Base-by-base conservation (phyloP, 2,888 invertebrate species). In the Brachyptera risi region DNA sequence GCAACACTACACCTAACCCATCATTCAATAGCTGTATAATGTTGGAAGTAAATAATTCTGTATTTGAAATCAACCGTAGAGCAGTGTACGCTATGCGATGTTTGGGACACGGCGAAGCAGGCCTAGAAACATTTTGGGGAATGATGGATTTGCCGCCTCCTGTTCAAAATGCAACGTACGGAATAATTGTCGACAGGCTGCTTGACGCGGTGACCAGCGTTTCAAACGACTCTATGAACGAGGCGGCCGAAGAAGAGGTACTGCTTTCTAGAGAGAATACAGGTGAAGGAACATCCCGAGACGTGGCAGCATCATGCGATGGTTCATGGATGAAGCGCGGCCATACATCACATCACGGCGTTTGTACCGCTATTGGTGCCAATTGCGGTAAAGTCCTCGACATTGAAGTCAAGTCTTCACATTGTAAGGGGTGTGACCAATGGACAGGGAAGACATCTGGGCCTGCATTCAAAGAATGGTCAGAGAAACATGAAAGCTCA, bases 381-480 rank as follows among this genome's bases (percentile, higher is more conserved):
- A 44, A 15, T 5, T 31, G 47, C n/a, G 58, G 58, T 2, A 58
- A 58, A 4, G 58, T 59, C 26, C 1, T 58, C 15, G 54, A 59
- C 31, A 23, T 51, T 23, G 37, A 59, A 35, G 59, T 59, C 15
- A 23, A 51, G 15, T 59, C 59, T 1, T 49, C 47, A 4, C 21
- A 59, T 24, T 51, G 59, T 24, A 35, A 51, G 9, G n/a, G 31
- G 0, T 59, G 59, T 9, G 5, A 19, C 15, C 26, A 17, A 19
- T 56, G 59, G 59, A 47, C 21, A 2, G 31, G 21, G 24, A 23
- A 56, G 11, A 35, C 27, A 17, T 13, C 57, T 35, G 37, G 40
- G 40, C 60, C 60, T 50, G 64, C 61, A 21, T 68, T 59, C 50
- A 50, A 54, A 4, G 42, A 62, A 35, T 66, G 64, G 60, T n/a